phyloP scores from a whole-genome alignment of 1,140 invertebrate species.

The Habropoda laboriosa region DNA sequence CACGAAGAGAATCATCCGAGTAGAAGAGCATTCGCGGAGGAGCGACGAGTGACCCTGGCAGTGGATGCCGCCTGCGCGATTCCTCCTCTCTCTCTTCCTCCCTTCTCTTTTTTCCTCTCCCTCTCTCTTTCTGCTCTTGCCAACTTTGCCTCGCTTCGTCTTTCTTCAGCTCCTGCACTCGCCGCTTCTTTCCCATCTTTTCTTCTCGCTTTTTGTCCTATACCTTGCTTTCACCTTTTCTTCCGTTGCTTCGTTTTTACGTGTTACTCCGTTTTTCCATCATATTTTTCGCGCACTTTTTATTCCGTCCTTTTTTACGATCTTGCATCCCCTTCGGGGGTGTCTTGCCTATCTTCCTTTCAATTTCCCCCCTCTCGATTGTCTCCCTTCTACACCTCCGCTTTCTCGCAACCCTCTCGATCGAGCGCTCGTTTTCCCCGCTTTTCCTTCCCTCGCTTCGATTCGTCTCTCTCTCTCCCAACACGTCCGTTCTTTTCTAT shows the following conservation, averaged over 20 bases:
- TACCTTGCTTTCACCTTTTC: not conserved
- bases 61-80: constrained; percentile 80
- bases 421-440: not conserved
- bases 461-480: no score
- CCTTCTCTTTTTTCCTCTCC: not conserved
- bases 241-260: not conserved
- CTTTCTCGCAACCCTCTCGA: not conserved
- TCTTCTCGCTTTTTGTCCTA: not conserved
- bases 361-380: not conserved
- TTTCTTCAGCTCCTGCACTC: not conserved
- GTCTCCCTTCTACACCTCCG: not conserved
- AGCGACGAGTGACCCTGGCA: constrained; percentile 78
- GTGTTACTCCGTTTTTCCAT: no score
- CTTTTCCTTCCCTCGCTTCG: not conserved
- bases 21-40: constrained; percentile 43
- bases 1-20: constrained; percentile 58
- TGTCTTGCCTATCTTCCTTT: not conserved
- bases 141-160: not conserved
- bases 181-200: not conserved
- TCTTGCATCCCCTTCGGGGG: not conserved
- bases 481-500: not conserved
- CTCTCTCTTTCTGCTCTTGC: not conserved
- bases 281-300: not conserved
- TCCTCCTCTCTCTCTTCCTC: constrained; percentile 20
- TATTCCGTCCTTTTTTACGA: not conserved